Percentiles rank a stretch among this genome's conserved stretches.
phyloP scores from a whole-genome alignment of 35 echinoderm and acorn worm species.

The Amphiura filiformis region DNA sequence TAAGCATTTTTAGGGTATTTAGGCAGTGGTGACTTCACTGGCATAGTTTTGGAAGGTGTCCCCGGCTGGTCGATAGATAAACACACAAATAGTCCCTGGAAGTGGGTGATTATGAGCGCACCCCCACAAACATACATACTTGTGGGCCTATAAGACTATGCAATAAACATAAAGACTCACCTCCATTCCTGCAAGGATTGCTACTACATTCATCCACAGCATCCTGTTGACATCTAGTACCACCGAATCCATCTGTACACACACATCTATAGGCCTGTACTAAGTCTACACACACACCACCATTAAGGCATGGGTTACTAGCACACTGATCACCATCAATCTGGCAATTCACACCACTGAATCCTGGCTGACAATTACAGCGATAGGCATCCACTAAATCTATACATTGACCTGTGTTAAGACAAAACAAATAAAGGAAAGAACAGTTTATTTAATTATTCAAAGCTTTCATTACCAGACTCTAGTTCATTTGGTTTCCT shows the following conservation, averaged over 20 bases:
- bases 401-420: conserved; percentile 66
- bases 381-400: conserved; percentile 82
- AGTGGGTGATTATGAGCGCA: too few species aligned
- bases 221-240: conserved; percentile 66
- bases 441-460: background rate
- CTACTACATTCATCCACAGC: conserved; percentile 61
- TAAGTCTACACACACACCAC: conserved; percentile 33
- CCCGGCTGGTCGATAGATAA: too few species aligned
- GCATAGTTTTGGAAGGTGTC: too few species aligned
- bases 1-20: too few species aligned
- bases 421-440: conserved; percentile 12
- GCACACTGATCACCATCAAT: conserved; percentile 79
- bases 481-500: too few species aligned
- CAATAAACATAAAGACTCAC: too few species aligned
- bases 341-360: conserved; percentile 69
- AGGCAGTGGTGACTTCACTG: too few species aligned
- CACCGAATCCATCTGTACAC: conserved; percentile 52
- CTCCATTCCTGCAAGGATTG: conserved; percentile 66
- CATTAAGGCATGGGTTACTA: conserved; percentile 69
- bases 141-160: too few species aligned
- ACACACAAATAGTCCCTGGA: too few species aligned
- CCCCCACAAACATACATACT: too few species aligned
- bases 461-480: background rate
- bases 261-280: conserved; percentile 33
- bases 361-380: conserved; percentile 65